phyloP scores from a whole-genome alignment of 1,140 invertebrate species.

The Eriosoma lanigerum region DNA sequence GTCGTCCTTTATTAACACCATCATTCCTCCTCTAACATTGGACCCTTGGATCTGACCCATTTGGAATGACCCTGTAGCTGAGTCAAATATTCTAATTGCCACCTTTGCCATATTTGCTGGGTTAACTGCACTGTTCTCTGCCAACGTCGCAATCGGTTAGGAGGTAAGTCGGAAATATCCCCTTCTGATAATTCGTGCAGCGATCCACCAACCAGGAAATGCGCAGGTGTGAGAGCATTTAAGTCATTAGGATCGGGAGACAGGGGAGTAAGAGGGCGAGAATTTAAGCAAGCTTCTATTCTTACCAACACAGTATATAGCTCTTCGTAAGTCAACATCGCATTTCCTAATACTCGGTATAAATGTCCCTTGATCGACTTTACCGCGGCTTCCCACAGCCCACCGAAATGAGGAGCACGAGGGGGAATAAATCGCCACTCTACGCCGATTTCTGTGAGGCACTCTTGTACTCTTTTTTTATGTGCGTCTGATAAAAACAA shows the following conservation, averaged over 20 bases:
- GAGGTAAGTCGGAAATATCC: not conserved
- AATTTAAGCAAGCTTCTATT: conserved; percentile 57
- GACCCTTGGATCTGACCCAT: not conserved
- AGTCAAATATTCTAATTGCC: not conserved
- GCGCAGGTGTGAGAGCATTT: conserved; percentile 54
- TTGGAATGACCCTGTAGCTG: not conserved
- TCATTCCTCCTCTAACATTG: conserved; percentile 5
- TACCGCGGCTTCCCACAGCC: conserved; percentile 59
- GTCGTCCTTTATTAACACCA: conserved; percentile 53
- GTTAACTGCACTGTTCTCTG: not conserved
- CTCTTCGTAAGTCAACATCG: too few species aligned
- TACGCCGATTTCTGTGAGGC: conserved; percentile 53
- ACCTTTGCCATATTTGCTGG: not conserved
- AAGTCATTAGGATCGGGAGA: conserved; percentile 55
- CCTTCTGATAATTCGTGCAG: not conserved
- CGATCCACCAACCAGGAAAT: conserved; percentile 54
- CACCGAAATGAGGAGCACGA: conserved; percentile 59
- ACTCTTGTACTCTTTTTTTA: not conserved
- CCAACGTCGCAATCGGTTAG: not conserved
- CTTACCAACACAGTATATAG: conserved; percentile 54
- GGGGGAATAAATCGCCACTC: conserved; percentile 60
- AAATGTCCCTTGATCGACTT: too few species aligned
- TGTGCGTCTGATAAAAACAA: not conserved
- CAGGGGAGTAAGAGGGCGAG: conserved; percentile 54
- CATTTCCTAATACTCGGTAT: too few species aligned